Conservation (phyloP, 2,888 invertebrate species). For the Chelonus formosanus region DNA sequence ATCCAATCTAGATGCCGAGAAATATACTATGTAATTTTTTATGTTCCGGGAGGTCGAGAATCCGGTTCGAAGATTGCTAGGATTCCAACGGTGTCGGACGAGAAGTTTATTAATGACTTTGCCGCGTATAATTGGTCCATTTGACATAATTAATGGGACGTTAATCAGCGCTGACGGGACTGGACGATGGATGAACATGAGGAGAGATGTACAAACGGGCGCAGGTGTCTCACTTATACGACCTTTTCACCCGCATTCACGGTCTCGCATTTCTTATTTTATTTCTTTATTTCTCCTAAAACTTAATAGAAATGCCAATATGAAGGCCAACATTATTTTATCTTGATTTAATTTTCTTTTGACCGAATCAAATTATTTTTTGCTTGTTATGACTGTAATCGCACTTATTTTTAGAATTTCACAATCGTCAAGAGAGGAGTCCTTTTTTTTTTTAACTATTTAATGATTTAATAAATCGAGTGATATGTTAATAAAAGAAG, state of each 20-base stretch:
- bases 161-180: constrained; percentile 53
- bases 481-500: too few species aligned
- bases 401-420: too few species aligned
- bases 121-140: constrained; percentile 51
- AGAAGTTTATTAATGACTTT: constrained; percentile 49
- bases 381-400: background rate
- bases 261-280: constrained; percentile 4
- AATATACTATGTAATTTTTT: constrained; percentile 2
- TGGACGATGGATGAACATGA: constrained; percentile 44
- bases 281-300: constrained; percentile 17
- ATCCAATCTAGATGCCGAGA: constrained; percentile 1
- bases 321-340: constrained; percentile 10
- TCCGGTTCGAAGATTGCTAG: constrained; percentile 35
- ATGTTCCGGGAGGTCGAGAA: constrained; percentile 27
- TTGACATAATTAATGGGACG: constrained; percentile 53
- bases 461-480: too few species aligned
- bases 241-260: constrained; percentile 41
- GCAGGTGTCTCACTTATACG: constrained; percentile 40
- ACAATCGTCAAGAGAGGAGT: too few species aligned
- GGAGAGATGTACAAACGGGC: constrained; percentile 14
- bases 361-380: too few species aligned
- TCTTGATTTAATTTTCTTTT: constrained; percentile 14
- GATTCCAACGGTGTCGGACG: constrained; percentile 37
- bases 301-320: constrained; percentile 7
- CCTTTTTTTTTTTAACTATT: too few species aligned